A percentile compares a stretch with the other conserved stretches of the same genome.
Conservation (phyloP, 2,888 invertebrate species). For the Dorcus hopei region DNA sequence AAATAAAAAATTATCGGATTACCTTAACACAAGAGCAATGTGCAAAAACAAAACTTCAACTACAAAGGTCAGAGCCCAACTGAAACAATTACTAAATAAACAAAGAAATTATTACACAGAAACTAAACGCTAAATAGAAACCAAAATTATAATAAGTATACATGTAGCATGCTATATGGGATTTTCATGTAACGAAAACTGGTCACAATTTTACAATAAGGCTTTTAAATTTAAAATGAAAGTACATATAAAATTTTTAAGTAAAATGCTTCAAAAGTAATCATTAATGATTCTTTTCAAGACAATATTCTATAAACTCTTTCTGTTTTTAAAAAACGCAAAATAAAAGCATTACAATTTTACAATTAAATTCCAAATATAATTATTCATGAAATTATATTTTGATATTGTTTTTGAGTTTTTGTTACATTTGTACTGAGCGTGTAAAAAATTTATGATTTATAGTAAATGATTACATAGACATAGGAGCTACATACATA, state of each 20-base stretch:
- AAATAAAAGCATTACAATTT: not conserved
- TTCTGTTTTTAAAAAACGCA: not conserved
- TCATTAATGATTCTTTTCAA: too few relatives aligned
- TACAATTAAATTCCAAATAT: not conserved
- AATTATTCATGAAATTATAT: too few relatives aligned
- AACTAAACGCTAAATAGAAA: constrained; percentile 13
- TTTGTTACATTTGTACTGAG: not conserved
- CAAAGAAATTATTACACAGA: constrained; percentile 8
- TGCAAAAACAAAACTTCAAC: constrained; percentile 43
- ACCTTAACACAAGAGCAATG: constrained; percentile 35
- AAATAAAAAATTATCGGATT: constrained; percentile 16
- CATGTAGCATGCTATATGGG: not conserved
- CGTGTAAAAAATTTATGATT: not conserved
- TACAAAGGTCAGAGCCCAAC: constrained; percentile 46
- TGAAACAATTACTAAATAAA: constrained; percentile 38
- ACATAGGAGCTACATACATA: too few relatives aligned
- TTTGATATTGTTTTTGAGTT: not conserved
- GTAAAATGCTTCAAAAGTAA: too few relatives aligned
- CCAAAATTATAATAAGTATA: not conserved
- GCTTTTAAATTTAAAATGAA: too few relatives aligned
- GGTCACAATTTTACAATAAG: too few relatives aligned
- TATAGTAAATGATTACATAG: too few relatives aligned
- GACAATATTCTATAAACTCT: too few relatives aligned
- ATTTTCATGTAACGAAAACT: too few relatives aligned
- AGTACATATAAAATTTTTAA: too few relatives aligned